Percentiles rank a stretch among this genome's conserved stretches.
These are phyloP conservation scores for Proisotoma minuta DNA, from an alignment of 2,888 invertebrate genomes.

Conservation along the genomic window DNA sequence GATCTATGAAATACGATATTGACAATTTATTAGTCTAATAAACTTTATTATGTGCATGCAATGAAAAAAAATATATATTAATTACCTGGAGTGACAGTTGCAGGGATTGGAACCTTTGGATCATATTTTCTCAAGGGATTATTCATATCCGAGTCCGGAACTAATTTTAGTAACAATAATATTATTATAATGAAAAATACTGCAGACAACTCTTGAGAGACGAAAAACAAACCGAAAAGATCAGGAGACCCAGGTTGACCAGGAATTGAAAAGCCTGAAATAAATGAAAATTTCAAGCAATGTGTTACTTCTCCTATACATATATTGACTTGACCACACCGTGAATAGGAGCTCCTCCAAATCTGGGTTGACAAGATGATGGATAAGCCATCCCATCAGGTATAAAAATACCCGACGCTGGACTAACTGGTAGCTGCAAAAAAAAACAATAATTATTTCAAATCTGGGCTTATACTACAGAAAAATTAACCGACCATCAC, in stretches of 20 bases:
- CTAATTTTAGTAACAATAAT: too few species aligned
- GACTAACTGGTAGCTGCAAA: not conserved
- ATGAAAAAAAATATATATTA: not conserved
- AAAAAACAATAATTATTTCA: not conserved
- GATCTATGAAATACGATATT: not conserved
- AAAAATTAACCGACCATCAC: not conserved
- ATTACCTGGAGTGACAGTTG: not conserved
- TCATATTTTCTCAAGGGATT: not conserved
- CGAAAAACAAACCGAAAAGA: not conserved
- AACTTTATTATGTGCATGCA: too few species aligned
- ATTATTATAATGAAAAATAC: too few species aligned
- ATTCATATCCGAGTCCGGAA: constrained; percentile 2
- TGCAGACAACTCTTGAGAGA: too few species aligned
- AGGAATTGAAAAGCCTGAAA: not conserved
- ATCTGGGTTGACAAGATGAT: not conserved
- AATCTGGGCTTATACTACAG: not conserved
- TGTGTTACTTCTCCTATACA: too few species aligned
- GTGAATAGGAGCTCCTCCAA: not conserved
- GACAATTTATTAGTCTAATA: too few species aligned
- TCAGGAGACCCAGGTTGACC: not conserved
- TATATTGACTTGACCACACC: too few species aligned
- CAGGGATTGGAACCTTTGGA: not conserved
- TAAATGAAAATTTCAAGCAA: too few species aligned
- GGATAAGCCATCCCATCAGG: not conserved
- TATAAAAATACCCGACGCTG: not conserved